Base-by-base conservation (phyloP, 2,888 invertebrate species). In the Agrotis segetum region DNA sequence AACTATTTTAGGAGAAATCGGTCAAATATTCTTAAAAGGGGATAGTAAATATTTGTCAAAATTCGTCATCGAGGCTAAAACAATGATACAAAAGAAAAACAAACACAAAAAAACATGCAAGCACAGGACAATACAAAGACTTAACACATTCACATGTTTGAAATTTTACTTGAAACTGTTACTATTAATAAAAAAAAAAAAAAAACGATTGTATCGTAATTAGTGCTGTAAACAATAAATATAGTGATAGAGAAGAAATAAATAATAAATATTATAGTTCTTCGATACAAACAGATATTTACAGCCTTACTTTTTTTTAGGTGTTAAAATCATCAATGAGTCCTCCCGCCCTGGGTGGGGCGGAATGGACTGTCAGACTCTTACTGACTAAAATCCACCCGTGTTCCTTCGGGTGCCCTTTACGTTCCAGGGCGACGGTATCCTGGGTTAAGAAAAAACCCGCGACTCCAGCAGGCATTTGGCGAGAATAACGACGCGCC, bases 81-180 rank as follows among this genome's bases (percentile, higher is more conserved):
- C 63, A 67, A 72, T 49, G n/a, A 84, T 85, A 85, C 82, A 88
- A 82, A 87, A 56, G 6, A 56, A 50, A 87, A 80, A 87, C 67
- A 82, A 83, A 81, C 17, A 19, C 1, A 47, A 84, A 87, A 80
- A 74, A 85, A 82, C 90, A 92, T 89, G 88, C 88, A 80, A 87
- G 40, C 75, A 83, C 71, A 78, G 77, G 85, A 84, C 81, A n/a
- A 88, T 86, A 91, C 87, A 89, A 89, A 90, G 86, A 90, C 91
- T 89, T 88, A 85, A 90, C 90, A 91, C 90, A 91, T 92, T 91
- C 91, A 92, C 91, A 17, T 50, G 11, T 24, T 16, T 58, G 6
- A 53, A 11, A 53, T 50, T 14, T 29, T 21, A 13, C 50, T 59
- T 24, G 1, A 7, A 34, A 40, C 40, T 6, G 7, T 11, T 40